Percentiles rank a stretch among this genome's conserved stretches.
phyloP scores from a whole-genome alignment of 2,113 vertebrate species.

The Rostratula benghalensis region DNA sequence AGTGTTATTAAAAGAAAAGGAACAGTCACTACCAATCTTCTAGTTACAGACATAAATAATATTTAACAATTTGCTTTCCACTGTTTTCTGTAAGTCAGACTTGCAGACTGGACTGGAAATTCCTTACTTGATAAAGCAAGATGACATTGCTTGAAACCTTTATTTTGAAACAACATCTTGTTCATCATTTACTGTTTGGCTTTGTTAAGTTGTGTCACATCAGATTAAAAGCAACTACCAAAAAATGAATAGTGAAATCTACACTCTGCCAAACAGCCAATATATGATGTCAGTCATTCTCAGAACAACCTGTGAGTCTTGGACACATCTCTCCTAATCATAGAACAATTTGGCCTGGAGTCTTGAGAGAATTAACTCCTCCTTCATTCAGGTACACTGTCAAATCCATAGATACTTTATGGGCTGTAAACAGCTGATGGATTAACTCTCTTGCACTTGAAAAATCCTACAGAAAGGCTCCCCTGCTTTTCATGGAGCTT shows the following conservation, averaged over 20 bases:
- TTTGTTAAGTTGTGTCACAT: slow-evolving; percentile 53
- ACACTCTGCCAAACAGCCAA: slow-evolving; percentile 25
- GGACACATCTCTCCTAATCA: slow-evolving; percentile 36
- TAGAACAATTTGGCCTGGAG: neutral
- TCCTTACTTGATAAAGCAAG: neutral
- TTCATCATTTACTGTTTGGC: slow-evolving; percentile 10
- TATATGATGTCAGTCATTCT: slow-evolving; percentile 32
- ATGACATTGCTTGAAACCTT: neutral
- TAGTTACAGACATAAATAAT: neutral
- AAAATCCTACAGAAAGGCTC: neutral
- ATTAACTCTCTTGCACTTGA: neutral
- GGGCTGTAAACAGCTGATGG: slow-evolving; percentile 1
- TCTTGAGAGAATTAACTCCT: slow-evolving; percentile 8
- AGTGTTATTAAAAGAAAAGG: neutral
- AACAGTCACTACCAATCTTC: neutral
- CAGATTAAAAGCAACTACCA: slow-evolving; percentile 55
- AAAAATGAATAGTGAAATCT: slow-evolving; percentile 61
- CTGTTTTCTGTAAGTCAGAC: neutral
- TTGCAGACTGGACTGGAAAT: neutral
- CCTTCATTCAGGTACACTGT: neutral
- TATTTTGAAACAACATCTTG: neutral
- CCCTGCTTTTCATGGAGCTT: neutral
- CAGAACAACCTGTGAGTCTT: slow-evolving; percentile 34
- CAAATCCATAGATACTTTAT: slow-evolving; percentile 7
- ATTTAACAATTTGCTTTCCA: neutral